phyloP scores from a whole-genome alignment of 2,113 vertebrate genomes.

The Vulpes lagopus region DNA sequence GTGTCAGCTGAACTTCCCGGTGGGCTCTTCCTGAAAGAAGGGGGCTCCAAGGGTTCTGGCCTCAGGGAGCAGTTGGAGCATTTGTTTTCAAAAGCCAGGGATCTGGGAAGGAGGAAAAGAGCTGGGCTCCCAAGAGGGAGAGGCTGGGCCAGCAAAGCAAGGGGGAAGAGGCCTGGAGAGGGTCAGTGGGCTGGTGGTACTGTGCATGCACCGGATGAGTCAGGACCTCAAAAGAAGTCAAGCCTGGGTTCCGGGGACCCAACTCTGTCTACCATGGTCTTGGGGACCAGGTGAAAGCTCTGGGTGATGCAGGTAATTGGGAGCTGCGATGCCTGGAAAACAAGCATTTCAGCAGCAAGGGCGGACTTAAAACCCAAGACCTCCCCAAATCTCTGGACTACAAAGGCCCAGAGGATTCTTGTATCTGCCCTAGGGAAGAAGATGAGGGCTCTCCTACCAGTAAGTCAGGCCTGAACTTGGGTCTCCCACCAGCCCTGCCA shows the following conservation, averaged over 20 bases:
- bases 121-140: neutral
- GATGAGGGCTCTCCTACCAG: too few species aligned
- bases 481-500: neutral
- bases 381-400: neutral
- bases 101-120: neutral
- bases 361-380: neutral
- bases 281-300: neutral
- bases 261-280: accelerated
- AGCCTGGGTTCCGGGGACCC: neutral
- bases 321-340: neutral
- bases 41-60: neutral
- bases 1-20: neutral
- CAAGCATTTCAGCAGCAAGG: neutral
- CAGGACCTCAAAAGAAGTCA: neutral
- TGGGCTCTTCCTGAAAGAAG: neutral
- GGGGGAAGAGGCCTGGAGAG: accelerated
- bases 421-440: accelerated
- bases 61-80: neutral
- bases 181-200: accelerated
- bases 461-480: accelerated
- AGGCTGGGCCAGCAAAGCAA: neutral
- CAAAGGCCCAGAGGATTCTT: neutral
- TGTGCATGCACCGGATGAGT: accelerated
- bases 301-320: accelerated
- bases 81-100: neutral